Base-by-base conservation (phyloP, 1,140 invertebrate species). In the Nephila pilipes region DNA sequence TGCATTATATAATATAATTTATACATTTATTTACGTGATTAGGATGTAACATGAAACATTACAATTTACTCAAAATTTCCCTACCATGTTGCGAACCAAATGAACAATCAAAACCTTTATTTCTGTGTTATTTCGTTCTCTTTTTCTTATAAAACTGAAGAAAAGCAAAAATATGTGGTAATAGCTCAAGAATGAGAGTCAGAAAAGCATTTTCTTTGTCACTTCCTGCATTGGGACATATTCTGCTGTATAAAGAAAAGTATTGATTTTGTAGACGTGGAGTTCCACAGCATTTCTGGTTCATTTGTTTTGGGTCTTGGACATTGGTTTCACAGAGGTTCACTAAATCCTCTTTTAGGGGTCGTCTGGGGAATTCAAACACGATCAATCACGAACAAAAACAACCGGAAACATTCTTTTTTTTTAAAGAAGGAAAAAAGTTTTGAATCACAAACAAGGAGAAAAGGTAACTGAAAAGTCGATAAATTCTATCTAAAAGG, bases 221-320 rank as follows among this genome's bases (percentile, higher is more conserved):
- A 32, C 18, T 32, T 18, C 32, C 29, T 20, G 25, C 25, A 75
- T 75, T 32, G 32, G 69, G 69, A 75, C 69, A 75, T 75, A 75
- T 75, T 75, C 29, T 75, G 16, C 16, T 32, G 69, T 75, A 55
- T 36, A 90, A 79, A 90, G 69, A 80, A 90, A 88, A 57, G 5
- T 90, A 90, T 90, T 80, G 88, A 90, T 90, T 90, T 80, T 57
- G 80, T 80, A 69, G 54, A 25, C 12, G n/a, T 60, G 38, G 29
- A 18, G 38, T 69, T 90, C 46, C 75, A n/a, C n/a, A 12, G 29
- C 29, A 46, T 80, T 90, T 90, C 75, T 80, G 32, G 25, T 55
- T 69, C 46, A 69, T 80, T 80, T 90, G 63, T 80, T 90, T 80
- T 60, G 29, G 88, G 14, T 46, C 32, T 79, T 90, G 22, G 55